Evolutionary conservation across 2,888 invertebrate genomes (phyloP).

Genomic region (Eristalis pertinax): DNA sequence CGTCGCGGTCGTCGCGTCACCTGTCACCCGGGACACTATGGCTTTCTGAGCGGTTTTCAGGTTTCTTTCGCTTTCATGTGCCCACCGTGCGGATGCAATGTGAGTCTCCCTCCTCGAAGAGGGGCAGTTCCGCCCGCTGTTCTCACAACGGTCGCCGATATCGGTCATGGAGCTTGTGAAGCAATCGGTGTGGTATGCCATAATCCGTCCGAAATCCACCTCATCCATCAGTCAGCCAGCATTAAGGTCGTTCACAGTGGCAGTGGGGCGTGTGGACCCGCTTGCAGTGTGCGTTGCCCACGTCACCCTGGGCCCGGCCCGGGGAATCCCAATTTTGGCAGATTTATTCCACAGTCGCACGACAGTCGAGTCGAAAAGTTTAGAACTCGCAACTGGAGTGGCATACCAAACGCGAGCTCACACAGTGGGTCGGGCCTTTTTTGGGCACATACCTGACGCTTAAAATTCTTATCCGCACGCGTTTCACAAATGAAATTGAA

Average conservation of each 20-base stretch:
- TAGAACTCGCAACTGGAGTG: slow-evolving; percentile 6
- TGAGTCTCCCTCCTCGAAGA: too few species aligned
- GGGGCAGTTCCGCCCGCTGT: not conserved
- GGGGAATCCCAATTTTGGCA: slow-evolving; percentile 19
- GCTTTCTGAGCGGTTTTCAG: not conserved
- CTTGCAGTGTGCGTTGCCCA: not conserved
- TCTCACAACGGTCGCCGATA: not conserved
- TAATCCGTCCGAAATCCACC: not conserved
- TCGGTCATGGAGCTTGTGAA: slow-evolving; percentile 6
- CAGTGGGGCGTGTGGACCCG: not conserved
- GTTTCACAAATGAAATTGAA: not conserved
- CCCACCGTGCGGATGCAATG: slow-evolving; percentile 1
- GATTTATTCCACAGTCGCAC: slow-evolving; percentile 18
- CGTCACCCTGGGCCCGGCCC: not conserved
- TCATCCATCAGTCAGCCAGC: not conserved
- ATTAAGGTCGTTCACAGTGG: not conserved
- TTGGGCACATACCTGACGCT: slow-evolving; percentile 9
- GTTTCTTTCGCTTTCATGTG: slow-evolving; percentile 46
- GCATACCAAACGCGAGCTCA: slow-evolving; percentile 32
- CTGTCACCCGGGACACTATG: not conserved
- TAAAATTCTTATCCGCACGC: slow-evolving; percentile 23
- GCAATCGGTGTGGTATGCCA: not conserved
- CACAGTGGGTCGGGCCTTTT: slow-evolving; percentile 8
- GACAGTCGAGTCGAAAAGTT: not conserved
- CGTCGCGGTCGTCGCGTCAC: not conserved